Conservation (phyloP, 1,140 invertebrate genomes). For the Drosophila auraria region DNA sequence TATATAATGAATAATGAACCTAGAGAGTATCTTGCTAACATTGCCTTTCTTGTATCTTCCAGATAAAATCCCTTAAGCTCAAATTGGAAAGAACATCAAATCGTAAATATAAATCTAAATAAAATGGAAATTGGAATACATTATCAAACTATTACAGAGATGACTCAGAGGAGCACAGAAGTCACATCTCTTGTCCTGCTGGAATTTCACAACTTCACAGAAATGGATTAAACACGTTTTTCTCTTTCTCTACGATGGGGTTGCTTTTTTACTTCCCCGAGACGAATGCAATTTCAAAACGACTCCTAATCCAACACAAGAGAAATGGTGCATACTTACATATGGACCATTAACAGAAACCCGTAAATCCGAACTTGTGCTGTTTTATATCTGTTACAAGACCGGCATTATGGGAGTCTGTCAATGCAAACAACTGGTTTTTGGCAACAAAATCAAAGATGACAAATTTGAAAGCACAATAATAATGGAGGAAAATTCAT, state of each 20-base stretch:
- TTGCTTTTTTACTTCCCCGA: background rate
- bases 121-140: background rate
- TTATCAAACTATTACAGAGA: conserved; percentile 22
- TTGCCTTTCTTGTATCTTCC: background rate
- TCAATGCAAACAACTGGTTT: conserved; percentile 85
- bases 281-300: conserved; percentile 2
- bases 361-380: conserved; percentile 86
- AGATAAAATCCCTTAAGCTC: background rate
- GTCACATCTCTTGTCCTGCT: background rate
- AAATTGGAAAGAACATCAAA: background rate
- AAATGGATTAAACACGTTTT: conserved; percentile 29
- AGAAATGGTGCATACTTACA: conserved; percentile 81
- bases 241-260: background rate
- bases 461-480: conserved; percentile 12
- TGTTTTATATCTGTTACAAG: conserved; percentile 84
- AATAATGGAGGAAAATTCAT: conserved; percentile 9
- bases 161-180: conserved; percentile 12
- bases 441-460: conserved; percentile 67
- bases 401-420: conserved; percentile 85
- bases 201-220: conserved; percentile 45
- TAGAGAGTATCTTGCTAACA: too few relatives aligned
- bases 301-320: conserved; percentile 34
- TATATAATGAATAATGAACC: background rate
- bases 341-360: conserved; percentile 86
- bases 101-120: conserved; percentile 10